phyloP scores from a whole-genome alignment of 53 echinoderm and acorn worm genomes.

The Paelopatides confundens region DNA sequence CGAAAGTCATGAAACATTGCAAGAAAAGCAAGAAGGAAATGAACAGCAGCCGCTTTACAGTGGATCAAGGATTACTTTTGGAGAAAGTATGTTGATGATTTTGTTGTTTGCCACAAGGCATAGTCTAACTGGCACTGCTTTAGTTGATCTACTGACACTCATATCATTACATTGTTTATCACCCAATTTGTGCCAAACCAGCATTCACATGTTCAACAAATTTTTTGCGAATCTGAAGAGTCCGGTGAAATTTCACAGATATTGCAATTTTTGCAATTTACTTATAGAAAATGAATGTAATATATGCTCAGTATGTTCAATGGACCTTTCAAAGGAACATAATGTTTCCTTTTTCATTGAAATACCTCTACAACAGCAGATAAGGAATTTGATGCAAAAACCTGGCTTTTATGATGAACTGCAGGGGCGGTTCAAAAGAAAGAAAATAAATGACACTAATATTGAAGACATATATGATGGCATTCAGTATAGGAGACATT shows the following conservation, averaged over 20 bases:
- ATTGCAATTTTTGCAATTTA: constrained; percentile 44
- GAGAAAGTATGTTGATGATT: neutral
- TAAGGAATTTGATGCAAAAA: neutral
- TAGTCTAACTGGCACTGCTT: neutral
- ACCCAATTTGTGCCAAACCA: neutral
- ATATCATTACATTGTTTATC: neutral
- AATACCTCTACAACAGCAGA: constrained; percentile 12
- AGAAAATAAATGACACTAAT: neutral
- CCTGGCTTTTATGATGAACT: constrained; percentile 43
- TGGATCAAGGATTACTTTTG: no score
- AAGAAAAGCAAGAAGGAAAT: neutral
- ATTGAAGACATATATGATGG: constrained; percentile 63
- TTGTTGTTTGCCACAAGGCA: neutral
- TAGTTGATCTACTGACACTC: neutral
- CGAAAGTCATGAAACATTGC: neutral
- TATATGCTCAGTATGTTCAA: constrained; percentile 18
- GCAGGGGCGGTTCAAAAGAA: neutral
- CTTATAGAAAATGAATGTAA: neutral
- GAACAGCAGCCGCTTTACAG: no score
- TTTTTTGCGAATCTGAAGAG: constrained; percentile 49
- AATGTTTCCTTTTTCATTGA: constrained; percentile 29
- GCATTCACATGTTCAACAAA: neutral
- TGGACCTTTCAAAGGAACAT: neutral
- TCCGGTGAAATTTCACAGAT: constrained; percentile 68
- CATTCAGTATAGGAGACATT: constrained; percentile 2